Evolutionary conservation across 2,113 vertebrate species (phyloP).

Genomic region (Rhinopomastus cyanomelas): DNA sequence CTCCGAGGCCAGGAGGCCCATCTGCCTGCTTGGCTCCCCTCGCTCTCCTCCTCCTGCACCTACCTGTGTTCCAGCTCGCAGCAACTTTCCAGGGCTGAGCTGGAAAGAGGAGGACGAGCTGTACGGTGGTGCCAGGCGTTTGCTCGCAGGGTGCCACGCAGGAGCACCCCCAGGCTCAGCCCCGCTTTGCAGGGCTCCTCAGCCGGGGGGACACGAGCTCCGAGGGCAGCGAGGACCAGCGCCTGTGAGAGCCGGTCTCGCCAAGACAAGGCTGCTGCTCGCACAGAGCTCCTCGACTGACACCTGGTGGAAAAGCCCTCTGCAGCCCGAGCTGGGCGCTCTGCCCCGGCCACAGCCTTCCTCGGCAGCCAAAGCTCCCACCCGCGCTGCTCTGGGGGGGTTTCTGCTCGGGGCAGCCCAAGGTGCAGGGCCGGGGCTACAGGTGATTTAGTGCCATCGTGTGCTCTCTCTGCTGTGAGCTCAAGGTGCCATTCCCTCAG

Average conservation of each 20-base stretch:
- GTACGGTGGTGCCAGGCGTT: not conserved
- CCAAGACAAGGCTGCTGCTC: not conserved
- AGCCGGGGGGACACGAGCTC: fast-evolving
- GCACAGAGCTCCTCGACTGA: slow-evolving; percentile 41
- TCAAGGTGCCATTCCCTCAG: fast-evolving
- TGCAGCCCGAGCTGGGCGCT: not conserved
- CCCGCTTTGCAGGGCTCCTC: not conserved
- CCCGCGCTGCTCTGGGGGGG: not conserved
- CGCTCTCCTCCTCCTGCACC: not conserved
- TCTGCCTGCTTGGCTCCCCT: not conserved
- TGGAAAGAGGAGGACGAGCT: not conserved
- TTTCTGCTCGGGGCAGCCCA: not conserved
- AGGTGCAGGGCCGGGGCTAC: not conserved
- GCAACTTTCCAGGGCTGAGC: not conserved
- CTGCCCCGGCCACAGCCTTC: not conserved
- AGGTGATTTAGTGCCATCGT: not conserved
- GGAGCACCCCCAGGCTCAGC: not conserved
- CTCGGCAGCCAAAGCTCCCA: fast-evolving
- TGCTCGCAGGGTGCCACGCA: not conserved
- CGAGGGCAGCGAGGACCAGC: fast-evolving
- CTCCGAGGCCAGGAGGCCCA: slow-evolving; percentile 22
- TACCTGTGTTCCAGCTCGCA: slow-evolving; percentile 20
- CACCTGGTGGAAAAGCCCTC: slow-evolving; percentile 48
- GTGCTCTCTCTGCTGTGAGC: fast-evolving
- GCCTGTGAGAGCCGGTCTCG: too few relatives aligned